These are phyloP conservation scores for Platynereis dumerilii DNA, from an alignment of 2,888 invertebrate species.

Conservation along the genomic window DNA sequence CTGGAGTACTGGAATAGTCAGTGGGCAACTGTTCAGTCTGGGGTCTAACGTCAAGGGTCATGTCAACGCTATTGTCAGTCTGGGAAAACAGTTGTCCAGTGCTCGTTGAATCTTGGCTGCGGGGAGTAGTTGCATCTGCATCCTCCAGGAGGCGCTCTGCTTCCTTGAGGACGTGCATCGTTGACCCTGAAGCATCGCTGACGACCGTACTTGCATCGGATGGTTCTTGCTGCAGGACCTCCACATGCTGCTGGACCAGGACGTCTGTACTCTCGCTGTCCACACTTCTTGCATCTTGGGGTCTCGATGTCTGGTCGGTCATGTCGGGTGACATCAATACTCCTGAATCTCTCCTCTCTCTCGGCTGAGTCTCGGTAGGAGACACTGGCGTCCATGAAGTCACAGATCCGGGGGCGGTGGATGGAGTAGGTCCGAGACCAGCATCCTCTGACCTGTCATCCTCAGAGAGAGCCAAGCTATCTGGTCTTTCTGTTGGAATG, in stretches of 20 bases:
- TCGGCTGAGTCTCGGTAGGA: not conserved
- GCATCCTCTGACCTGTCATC: not conserved
- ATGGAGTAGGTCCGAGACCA: not conserved
- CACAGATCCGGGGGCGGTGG: not conserved
- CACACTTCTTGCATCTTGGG: too few relatives aligned
- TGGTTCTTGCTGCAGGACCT: not conserved
- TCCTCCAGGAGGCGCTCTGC: not conserved
- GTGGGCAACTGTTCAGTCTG: too few relatives aligned
- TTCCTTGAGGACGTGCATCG: not conserved
- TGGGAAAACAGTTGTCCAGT: not conserved
- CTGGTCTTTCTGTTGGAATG: not conserved
- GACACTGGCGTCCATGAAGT: not conserved
- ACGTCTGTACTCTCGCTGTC: not conserved
- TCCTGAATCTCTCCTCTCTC: conserved; percentile 7
- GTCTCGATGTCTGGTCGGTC: not conserved
- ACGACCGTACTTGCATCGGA: not conserved
- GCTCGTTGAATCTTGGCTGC: not conserved
- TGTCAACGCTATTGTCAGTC: too few relatives aligned
- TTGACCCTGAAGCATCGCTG: not conserved
- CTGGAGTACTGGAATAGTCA: too few relatives aligned
- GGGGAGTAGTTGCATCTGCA: not conserved
- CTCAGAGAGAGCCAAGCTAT: too few relatives aligned
- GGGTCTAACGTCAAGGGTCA: too few relatives aligned
- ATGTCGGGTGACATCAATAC: conserved; percentile 6
- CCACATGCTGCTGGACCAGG: not conserved